Base-by-base conservation (phyloP, 2,797 vertebrate genomes). In the Gallinago nigripennis region DNA sequence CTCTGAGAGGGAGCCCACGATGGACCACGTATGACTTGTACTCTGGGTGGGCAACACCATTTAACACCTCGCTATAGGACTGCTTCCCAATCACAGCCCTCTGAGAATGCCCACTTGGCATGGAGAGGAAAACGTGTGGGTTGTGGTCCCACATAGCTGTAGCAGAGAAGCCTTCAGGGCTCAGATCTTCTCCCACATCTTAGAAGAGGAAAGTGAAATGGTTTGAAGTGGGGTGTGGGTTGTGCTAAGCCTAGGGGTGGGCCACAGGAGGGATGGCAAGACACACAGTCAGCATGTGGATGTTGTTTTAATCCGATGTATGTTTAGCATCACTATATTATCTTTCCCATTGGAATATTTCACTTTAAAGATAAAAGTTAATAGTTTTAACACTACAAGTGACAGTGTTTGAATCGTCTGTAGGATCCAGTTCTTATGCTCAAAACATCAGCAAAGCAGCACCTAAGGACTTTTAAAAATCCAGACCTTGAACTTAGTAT, bases 391-490 rank as follows among this genome's bases (percentile, higher is more conserved):
- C 7, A 3, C 80, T 70, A 18, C 24, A n/a, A 12, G 56, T 79
- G 79, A 46, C 69, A 81, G 70, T 30, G 12, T 57, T 68, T 72
- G 60, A 84, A 73, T 84, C 46, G 69, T 54, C 39, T 78, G 58
- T 93, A 92, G 37, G 66, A 88, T 54, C 12, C 28, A 45, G 61
- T 16, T 94, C 45, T 93, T 64, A 60, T 0, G 6, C 45, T 77
- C 31, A 85, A 77, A 85, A n/a, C 5, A 1, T 27, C 37, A 90
- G 45, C 76, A 83, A 88, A 92, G 41, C 56, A 85, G 25, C 71
- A 75, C 46, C 45, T 61, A 23, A 95, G 80, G 92, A 79, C 48
- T 84, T 81, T 24, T 61, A 89, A 94, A 94, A 95, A 73, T 58
- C 68, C 6, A 2, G 84, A 64, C 78, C 88, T 89, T 93, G 86